Base-by-base conservation (phyloP, 2,888 invertebrate genomes). In the Mythimna impura region DNA sequence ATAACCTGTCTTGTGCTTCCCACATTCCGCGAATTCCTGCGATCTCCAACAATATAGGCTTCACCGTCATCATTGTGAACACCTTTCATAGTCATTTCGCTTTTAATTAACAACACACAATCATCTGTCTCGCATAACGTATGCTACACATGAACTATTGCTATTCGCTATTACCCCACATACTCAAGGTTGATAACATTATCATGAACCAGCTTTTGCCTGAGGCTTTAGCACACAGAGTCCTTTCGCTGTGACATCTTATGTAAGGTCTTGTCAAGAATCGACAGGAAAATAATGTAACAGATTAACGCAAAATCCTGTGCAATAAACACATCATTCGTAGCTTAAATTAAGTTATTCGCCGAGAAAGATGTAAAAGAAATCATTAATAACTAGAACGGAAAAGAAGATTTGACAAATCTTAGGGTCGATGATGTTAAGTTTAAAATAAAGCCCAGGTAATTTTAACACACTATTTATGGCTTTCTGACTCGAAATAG, bases 151-250 rank as follows among this genome's bases (percentile, higher is more conserved):
- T 83, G 81, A 73, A 58, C 63, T 58, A 70, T 73, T 71, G 66
- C 83, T 67, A 61, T 60, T 64, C 70, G 78, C 82, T 80, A 86
- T 86, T 86, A 86, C 77, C 77, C 85, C 81, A 87, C 83, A 82
- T 83, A 77, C n/a, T 66, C 88, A 88, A 88, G 88, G 88, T 72
- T 85, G 73, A 57, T 70, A 71, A 67, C 78, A 76, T 74, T 79
- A 81, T 82, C 76, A 74, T 72, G 76, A 77, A 79, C 77, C 65
- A 68, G 78, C 81, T 80, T 68, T 73, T 63, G 78, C 80, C 80
- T 58, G 72, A 67, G 88, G 82, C 87, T 76, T 58, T 65, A 66
- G 57, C 60, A 52, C 62, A 66, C 55, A n/a, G 22, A 73, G 71
- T 80, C 80, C 82, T 80, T 84, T 86, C 73, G 72, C 63, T 61